Conservation (phyloP, 2,113 vertebrate species). For the Anarhynchus alexandrinus region DNA sequence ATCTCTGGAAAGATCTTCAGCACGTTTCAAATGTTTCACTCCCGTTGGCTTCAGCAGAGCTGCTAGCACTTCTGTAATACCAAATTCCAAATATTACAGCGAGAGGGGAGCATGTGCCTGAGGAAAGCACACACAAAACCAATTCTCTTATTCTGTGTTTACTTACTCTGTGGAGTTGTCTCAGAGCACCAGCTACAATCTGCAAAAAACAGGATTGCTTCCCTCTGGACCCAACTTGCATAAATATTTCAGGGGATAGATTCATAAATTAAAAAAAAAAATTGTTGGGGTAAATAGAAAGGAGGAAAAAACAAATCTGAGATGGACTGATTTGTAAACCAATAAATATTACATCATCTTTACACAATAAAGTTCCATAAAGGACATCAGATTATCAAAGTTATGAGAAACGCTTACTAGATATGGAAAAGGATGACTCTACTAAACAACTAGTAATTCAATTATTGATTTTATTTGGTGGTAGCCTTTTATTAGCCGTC, state of each 20-base stretch:
- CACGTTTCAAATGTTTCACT: background rate
- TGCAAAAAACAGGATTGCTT: conserved; percentile 56
- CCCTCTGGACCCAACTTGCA: conserved; percentile 41
- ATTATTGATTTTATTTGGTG: background rate
- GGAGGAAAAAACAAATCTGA: background rate
- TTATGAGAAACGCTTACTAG: background rate
- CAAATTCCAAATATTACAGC: background rate
- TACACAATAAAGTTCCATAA: conserved; percentile 34
- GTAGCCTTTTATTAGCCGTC: background rate
- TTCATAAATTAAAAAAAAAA: conserved; percentile 18
- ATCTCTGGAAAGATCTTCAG: conserved; percentile 4
- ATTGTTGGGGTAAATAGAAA: conserved; percentile 17
- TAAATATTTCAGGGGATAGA: conserved; percentile 57
- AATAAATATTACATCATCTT: conserved; percentile 54
- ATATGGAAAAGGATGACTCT: background rate
- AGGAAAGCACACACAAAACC: conserved; percentile 45
- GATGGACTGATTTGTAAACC: conserved; percentile 42
- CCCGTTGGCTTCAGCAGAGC: background rate
- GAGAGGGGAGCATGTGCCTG: background rate
- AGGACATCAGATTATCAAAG: conserved; percentile 47
- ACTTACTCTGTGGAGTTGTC: background rate
- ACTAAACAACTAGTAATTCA: background rate
- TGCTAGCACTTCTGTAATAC: background rate
- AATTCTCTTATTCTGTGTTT: conserved; percentile 62
- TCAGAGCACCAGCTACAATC: conserved; percentile 51